A percentile compares a stretch with the other conserved stretches of the same genome.
Conservation (phyloP, 2,113 vertebrate species). For the Mesocricetus auratus region DNA sequence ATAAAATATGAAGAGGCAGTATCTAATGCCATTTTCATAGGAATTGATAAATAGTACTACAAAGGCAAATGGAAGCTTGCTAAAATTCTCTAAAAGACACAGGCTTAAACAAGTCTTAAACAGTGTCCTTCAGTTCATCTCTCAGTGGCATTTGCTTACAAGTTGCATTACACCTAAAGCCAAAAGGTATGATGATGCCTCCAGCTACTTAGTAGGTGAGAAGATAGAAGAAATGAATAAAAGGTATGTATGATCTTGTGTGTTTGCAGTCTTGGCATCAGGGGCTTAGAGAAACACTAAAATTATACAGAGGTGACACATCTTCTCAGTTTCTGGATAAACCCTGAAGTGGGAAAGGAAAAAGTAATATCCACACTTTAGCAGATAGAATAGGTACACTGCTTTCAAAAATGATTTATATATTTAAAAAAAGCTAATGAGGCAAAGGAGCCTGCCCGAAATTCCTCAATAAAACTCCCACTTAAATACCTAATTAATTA, state of each 20-base stretch:
- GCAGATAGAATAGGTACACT: background rate
- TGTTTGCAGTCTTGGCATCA: background rate
- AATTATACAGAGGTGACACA: background rate
- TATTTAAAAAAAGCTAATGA: background rate
- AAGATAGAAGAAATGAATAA: background rate
- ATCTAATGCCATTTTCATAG: conserved; percentile 22
- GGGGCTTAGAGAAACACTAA: background rate
- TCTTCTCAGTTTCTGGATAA: background rate
- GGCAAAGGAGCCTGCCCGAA: background rate
- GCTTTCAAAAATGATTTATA: background rate
- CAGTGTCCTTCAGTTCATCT: background rate
- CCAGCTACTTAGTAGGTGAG: background rate
- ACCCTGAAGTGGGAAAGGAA: conserved; percentile 12
- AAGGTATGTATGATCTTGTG: background rate
- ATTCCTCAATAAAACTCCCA: background rate
- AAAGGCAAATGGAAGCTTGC: background rate
- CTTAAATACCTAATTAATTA: background rate
- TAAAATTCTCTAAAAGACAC: background rate
- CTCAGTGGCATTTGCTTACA: background rate
- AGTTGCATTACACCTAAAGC: background rate
- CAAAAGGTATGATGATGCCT: background rate
- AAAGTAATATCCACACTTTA: background rate
- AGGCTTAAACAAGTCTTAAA: background rate
- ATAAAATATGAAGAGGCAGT: background rate
- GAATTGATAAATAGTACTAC: background rate